Evolutionary conservation across 2,888 invertebrate genomes (phyloP), one percentile per base, ranked within the genome.

Genomic region (Diploptera punctata): DNA sequence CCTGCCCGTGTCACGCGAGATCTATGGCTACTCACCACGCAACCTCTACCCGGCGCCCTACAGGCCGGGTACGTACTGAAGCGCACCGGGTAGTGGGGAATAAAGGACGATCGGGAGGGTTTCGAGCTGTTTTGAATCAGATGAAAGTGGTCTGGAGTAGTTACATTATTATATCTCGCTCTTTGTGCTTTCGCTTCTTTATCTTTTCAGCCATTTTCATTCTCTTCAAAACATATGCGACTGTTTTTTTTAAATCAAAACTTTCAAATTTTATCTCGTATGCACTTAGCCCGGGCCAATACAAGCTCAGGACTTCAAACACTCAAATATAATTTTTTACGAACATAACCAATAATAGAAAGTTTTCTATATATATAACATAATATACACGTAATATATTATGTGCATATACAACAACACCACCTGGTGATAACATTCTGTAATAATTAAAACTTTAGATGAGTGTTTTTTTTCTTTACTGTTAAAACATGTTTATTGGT

Each of bases 21-120:
- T 90, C 81, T 95, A 95, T 86, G 95, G 95, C 77, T 94, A 95
- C 86, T 93, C 94, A 79, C 95, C 95, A 79, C 90, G 94, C 84
- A 87, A 92, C 82, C 92, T 95, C 87, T 94, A 93, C 84, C 90
- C 93, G 81, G 91, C 91, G 82, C 88, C 90, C 86, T 91, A 91
- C 89, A 90, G 93, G 90, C 92, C 94, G 88, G 91, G 94, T 94
- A 88, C 91, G 94, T 92, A 85, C 82, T 83, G 80, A 78, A 24
- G 16, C 4, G 24, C 26, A 54, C 18, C 4, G 21, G 10, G 65
- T 13, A 7, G 43, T 13, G 65, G 21, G 21, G 57, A n/a, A n/a
- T 54, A n/a, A 54, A 24, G 54, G 54, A 21, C 21, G 33, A 13
- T 29, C n/a, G 57, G 57, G 57, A 29, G 29, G 57, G 57, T 38